These are phyloP conservation scores for Xestoiulus laeticollis DNA, from an alignment of 2,888 invertebrate species.

Conservation along the genomic window DNA sequence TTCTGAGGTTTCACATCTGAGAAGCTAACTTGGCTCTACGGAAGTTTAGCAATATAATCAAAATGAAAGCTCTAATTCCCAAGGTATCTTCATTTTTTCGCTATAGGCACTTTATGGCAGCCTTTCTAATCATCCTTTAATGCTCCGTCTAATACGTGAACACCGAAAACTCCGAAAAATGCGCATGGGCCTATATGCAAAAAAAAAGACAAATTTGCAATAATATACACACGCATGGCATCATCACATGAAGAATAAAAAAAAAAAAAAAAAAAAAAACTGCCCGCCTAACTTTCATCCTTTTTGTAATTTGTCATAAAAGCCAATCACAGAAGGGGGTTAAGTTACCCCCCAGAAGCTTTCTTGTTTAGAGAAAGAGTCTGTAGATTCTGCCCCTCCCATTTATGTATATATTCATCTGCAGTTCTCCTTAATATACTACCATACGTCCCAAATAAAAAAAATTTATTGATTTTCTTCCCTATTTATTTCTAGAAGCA, in stretches of 20 bases:
- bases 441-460: background rate
- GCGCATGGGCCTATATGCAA: background rate
- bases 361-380: constrained; percentile 42
- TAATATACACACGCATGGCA: background rate
- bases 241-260: background rate
- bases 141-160: constrained; percentile 30
- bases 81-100: constrained; percentile 39
- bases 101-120: constrained; percentile 31
- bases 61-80: constrained; percentile 42
- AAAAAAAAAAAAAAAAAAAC: constrained; percentile 7
- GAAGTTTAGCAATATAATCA: constrained; percentile 34
- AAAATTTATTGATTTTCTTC: constrained; percentile 45
- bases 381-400: constrained; percentile 40
- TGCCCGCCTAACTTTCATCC: constrained; percentile 44
- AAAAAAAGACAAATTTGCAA: constrained; percentile 4
- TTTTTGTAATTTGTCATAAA: constrained; percentile 50
- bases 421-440: background rate
- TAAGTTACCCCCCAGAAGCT: constrained; percentile 45
- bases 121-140: constrained; percentile 39
- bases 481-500: constrained; percentile 35
- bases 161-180: background rate
- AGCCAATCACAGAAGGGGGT: constrained; percentile 48
- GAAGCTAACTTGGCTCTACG: background rate
- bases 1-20: constrained; percentile 35
- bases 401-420: background rate